Evolutionary conservation across 2,797 vertebrate species (phyloP).

Genomic region (Paramormyrops hopkinsi): DNA sequence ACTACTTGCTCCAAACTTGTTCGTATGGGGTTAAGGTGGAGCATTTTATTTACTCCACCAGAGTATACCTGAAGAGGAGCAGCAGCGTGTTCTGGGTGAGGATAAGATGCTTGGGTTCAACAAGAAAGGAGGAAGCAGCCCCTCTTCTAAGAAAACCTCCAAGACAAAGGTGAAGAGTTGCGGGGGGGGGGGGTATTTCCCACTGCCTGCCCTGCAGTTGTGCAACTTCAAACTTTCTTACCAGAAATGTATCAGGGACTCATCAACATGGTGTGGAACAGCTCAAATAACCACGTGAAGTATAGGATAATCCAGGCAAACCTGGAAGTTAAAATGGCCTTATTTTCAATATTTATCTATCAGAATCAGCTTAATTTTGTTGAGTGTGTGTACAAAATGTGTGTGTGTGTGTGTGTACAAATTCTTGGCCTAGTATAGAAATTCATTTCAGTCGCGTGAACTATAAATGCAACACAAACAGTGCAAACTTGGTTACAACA

Average conservation of each 20-base stretch:
- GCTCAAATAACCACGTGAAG: neutral
- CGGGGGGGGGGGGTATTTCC: neutral
- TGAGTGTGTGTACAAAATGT: neutral
- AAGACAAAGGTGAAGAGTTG: slow-evolving; percentile 69
- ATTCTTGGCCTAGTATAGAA: neutral
- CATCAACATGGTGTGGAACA: neutral
- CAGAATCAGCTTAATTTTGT: neutral
- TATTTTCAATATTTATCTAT: neutral
- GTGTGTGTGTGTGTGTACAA: neutral
- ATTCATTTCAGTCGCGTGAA: neutral
- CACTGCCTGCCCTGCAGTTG: neutral
- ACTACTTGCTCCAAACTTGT: neutral
- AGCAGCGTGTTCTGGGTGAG: slow-evolving; percentile 84
- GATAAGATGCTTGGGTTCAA: slow-evolving; percentile 83
- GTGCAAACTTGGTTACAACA: neutral
- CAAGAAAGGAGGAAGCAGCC: slow-evolving; percentile 61
- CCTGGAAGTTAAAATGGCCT: neutral
- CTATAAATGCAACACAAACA: neutral
- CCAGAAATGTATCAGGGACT: neutral
- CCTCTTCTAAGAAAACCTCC: slow-evolving; percentile 71
- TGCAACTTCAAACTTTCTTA: neutral
- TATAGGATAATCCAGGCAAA: neutral
- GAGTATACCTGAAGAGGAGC: slow-evolving; percentile 89
- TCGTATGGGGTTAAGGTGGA: neutral
- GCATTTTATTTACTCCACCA: slow-evolving; percentile 39